These are phyloP conservation scores for Drosophila busckii DNA, from an alignment of 1,140 invertebrate genomes.

Conservation along the genomic window DNA sequence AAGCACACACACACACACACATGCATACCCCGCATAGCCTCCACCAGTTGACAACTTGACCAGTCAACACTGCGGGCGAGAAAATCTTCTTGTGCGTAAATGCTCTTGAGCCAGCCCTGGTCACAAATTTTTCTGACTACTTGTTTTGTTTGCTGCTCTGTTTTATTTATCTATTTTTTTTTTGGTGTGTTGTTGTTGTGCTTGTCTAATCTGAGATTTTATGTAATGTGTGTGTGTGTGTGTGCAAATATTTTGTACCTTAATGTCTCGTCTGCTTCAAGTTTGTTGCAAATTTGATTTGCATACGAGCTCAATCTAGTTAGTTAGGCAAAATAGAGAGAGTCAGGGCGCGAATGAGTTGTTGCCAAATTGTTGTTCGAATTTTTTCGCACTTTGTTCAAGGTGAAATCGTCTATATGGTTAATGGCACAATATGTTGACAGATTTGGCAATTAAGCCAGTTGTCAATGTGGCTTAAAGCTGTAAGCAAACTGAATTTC, in stretches of 20 bases:
- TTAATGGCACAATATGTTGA: no score
- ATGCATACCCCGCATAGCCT: constrained; percentile 1
- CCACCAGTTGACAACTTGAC: constrained; percentile 24
- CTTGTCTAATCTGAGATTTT: constrained; percentile 23
- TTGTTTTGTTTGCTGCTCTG: constrained; percentile 10
- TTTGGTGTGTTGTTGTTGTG: constrained; percentile 1
- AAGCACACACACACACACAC: constrained; percentile 10
- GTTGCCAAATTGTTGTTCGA: constrained; percentile 1
- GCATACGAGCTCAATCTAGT: constrained; percentile 34
- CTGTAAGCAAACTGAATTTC: no score
- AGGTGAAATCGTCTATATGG: no score
- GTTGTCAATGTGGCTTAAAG: no score
- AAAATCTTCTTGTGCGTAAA: constrained; percentile 58
- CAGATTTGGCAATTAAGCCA: no score
- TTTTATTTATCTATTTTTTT: not conserved
- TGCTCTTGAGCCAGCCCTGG: constrained; percentile 37
- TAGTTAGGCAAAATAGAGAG: constrained; percentile 31
- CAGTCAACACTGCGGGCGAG: constrained; percentile 55
- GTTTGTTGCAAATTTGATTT: constrained; percentile 47
- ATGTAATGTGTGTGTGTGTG: constrained; percentile 10
- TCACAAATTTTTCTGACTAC: constrained; percentile 17
- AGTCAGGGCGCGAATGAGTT: not conserved
- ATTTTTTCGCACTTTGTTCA: no score
- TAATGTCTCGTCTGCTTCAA: constrained; percentile 16
- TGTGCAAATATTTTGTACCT: constrained; percentile 21